Evolutionary conservation across 2,113 vertebrate genomes (phyloP), one percentile per base, ranked within the genome.

Genomic region (Carollia perspicillata): DNA sequence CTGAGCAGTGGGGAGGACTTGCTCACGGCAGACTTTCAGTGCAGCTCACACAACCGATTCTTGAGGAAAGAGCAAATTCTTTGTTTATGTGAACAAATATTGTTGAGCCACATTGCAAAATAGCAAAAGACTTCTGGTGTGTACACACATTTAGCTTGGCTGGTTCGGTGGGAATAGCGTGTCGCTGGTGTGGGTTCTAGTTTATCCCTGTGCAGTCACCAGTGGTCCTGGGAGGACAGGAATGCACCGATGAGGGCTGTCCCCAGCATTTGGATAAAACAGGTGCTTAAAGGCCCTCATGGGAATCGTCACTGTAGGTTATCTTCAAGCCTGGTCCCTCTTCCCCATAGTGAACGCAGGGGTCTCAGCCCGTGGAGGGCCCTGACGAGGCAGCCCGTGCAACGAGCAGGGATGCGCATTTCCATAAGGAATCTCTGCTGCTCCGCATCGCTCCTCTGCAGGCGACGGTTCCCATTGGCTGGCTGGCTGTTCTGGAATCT

Each of bases 401-500:
- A 22, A 37, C 8, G n/a, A 49, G 33, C 33, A 88, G 80, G 12
- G 4, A 9, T 4, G 3, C 8, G 3, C 0, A 1, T 80, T 66
- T 72, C 40, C 18, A 0, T 20, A 47, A 71, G 33, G 35, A 58
- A n/a, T 22, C 2, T 33, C 55, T 1, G 3, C 10, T 0, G 1
- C 17, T 40, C 23, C 0, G 1, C 10, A 23, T 23, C 28, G 12
- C 3, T 3, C 42, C 91, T 74, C 33, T 35, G 0, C 33, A 89
- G 79, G 28, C 60, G 51, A 44, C 72, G 94, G 16, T 96, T 86
- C 97, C 81, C 95, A 51, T 89, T 95, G 94, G 95, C 95, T 35
- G 69, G 94, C 96, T 84, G 95, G 94, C 93, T 97, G 89, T 98
- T 98, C 97, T 96, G 93, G 95, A 44, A 91, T 98, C 65, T 90